Conservation (phyloP, 1,140 invertebrate species). For the Pristionchus pacificus region DNA sequence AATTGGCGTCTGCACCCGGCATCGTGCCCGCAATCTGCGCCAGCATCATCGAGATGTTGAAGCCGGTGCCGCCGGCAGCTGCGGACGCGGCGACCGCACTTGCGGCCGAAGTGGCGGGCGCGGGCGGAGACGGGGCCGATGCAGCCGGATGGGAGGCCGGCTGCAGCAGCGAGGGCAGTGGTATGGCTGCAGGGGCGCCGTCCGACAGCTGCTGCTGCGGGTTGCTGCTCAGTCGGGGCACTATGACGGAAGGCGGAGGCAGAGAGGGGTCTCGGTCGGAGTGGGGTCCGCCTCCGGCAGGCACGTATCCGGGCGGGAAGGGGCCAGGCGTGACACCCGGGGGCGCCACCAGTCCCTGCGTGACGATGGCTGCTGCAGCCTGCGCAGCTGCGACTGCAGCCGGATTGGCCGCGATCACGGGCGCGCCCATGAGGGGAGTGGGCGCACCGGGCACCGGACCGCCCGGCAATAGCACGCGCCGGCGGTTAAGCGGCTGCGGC, state of each 20-base stretch:
- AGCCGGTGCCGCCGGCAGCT: neutral
- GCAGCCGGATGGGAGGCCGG: neutral
- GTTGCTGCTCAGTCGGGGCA: no score
- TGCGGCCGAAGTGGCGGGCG: neutral
- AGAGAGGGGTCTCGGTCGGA: neutral
- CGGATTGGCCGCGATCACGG: neutral
- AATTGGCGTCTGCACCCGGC: no score
- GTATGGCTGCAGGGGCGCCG: no score
- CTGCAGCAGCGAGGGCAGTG: no score
- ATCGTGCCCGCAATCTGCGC: slow-evolving; percentile 1
- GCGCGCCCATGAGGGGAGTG: no score
- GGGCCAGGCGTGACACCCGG: neutral
- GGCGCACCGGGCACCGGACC: neutral
- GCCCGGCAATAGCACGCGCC: slow-evolving; percentile 21
- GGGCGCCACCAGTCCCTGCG: no score
- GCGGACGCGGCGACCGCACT: no score
- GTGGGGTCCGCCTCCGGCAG: neutral
- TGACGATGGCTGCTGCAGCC: no score
- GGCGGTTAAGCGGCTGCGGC: slow-evolving; percentile 3
- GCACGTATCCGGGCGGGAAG: neutral
- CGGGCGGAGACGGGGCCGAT: neutral
- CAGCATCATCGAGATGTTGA: neutral
- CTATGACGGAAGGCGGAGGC: neutral
- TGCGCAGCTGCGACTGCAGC: neutral
- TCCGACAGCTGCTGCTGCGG: no score